These are phyloP conservation scores for Erannis defoliaria DNA, from an alignment of 2,888 invertebrate genomes.

Conservation along the genomic window DNA sequence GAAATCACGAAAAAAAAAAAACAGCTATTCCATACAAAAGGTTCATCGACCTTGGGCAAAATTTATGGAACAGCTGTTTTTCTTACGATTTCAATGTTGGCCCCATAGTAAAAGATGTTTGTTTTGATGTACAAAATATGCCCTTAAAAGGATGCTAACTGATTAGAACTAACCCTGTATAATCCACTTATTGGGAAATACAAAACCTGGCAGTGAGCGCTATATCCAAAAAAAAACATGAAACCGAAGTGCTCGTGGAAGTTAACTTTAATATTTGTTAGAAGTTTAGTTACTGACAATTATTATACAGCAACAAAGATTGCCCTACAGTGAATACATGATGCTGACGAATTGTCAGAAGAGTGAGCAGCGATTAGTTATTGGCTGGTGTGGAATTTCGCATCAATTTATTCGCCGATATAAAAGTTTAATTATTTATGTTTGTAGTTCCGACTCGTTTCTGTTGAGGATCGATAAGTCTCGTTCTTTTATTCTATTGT, in stretches of 20 bases:
- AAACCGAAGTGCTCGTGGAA: not conserved
- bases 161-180: too few relatives aligned
- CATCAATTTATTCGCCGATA: constrained; percentile 34
- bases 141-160: too few relatives aligned
- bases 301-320: constrained; percentile 57
- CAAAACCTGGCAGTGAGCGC: too few relatives aligned
- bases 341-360: constrained; percentile 82
- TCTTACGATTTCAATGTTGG: too few relatives aligned
- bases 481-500: not conserved
- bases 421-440: constrained; percentile 25
- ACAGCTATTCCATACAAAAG: too few relatives aligned
- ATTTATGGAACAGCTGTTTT: too few relatives aligned
- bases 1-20: too few relatives aligned
- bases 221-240: too few relatives aligned
- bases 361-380: constrained; percentile 54
- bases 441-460: constrained; percentile 28
- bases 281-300: constrained; percentile 15
- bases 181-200: too few relatives aligned
- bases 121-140: too few relatives aligned
- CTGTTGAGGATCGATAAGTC: not conserved
- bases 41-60: too few relatives aligned
- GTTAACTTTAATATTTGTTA: not conserved
- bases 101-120: too few relatives aligned
- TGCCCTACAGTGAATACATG: constrained; percentile 77
- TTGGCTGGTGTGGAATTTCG: constrained; percentile 49